Evolutionary conservation across 1,140 invertebrate species (phyloP).

Genomic region (Bombus haemorrhoidalis): DNA sequence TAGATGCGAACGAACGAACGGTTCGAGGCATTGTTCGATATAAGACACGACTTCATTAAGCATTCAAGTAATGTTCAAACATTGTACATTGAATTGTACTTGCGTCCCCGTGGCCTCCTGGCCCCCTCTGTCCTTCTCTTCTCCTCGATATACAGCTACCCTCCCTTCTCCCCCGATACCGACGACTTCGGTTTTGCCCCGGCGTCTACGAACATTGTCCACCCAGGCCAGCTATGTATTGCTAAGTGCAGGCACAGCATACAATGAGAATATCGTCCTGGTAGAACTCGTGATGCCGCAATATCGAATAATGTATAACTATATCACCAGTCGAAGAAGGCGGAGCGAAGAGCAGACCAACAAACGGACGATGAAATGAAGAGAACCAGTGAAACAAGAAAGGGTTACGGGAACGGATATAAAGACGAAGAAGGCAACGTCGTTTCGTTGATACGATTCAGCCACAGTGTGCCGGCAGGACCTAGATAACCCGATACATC

Average conservation of each 20-base stretch:
- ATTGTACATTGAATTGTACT: conserved; percentile 74
- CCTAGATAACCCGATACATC: conserved; percentile 72
- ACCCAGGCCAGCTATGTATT: conserved; percentile 43
- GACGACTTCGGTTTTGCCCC: conserved; percentile 40
- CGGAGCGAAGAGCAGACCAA: background rate
- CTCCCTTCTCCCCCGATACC: background rate
- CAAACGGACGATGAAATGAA: conserved; percentile 8
- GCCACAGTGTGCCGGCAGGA: conserved; percentile 55
- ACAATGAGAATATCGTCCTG: conserved; percentile 77
- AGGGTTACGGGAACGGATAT: conserved; percentile 45
- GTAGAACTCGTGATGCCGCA: conserved; percentile 75
- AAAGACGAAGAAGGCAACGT: conserved; percentile 30
- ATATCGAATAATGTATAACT: conserved; percentile 79
- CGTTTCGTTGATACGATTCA: conserved; percentile 52
- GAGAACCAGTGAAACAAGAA: background rate
- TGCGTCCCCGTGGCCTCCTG: conserved; percentile 50
- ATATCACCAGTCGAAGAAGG: conserved; percentile 62
- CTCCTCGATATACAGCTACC: background rate
- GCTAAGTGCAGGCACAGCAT: conserved; percentile 56
- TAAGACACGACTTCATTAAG: conserved; percentile 80
- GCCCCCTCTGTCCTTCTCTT: background rate
- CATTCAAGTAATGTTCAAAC: conserved; percentile 81
- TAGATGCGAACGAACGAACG: conserved; percentile 70
- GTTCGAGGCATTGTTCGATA: conserved; percentile 79
- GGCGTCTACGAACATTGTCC: conserved; percentile 55